A percentile compares a stretch with the other conserved stretches of the same genome.
Conservation (phyloP, 2,888 invertebrate species). For the Leptopilina syphax region DNA sequence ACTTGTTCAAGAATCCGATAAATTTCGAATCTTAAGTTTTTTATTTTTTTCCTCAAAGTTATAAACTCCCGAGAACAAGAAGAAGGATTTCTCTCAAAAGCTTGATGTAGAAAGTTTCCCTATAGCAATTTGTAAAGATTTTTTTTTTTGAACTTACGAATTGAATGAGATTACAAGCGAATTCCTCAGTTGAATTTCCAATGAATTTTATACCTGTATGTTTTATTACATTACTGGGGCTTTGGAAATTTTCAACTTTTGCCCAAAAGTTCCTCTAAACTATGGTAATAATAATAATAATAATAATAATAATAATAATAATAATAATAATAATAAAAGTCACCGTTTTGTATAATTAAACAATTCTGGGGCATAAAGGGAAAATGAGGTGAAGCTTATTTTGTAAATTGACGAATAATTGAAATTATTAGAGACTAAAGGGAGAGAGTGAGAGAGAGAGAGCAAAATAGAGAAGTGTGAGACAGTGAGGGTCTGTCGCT, state of each 20-base stretch:
- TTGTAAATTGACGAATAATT: slow-evolving; percentile 6
- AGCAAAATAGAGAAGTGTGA: neutral
- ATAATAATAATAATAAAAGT: neutral
- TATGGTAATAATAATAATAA: neutral
- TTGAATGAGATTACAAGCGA: slow-evolving; percentile 4
- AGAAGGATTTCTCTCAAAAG: slow-evolving; percentile 1
- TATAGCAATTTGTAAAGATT: slow-evolving; percentile 6
- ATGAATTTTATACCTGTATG: neutral
- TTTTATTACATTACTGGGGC: neutral
- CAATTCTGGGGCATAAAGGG: neutral
- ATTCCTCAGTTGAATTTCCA: slow-evolving; percentile 2
- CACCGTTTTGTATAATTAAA: neutral
- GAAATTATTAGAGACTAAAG: neutral
- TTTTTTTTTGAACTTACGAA: neutral
- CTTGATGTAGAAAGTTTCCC: neutral
- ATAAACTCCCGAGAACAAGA: neutral
- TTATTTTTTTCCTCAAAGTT: neutral
- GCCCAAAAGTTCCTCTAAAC: neutral
- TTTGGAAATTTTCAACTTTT: neutral
- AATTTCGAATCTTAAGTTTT: neutral
- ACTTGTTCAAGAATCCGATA: neutral
- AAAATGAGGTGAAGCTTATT: neutral
- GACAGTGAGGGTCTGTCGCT: slow-evolving; percentile 19
- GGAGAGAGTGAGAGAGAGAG: neutral
- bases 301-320: neutral